Percentiles rank a stretch among this genome's conserved stretches.
These are phyloP conservation scores for Maconellicoccus hirsutus DNA, from an alignment of 1,140 invertebrate genomes.

Conservation along the genomic window DNA sequence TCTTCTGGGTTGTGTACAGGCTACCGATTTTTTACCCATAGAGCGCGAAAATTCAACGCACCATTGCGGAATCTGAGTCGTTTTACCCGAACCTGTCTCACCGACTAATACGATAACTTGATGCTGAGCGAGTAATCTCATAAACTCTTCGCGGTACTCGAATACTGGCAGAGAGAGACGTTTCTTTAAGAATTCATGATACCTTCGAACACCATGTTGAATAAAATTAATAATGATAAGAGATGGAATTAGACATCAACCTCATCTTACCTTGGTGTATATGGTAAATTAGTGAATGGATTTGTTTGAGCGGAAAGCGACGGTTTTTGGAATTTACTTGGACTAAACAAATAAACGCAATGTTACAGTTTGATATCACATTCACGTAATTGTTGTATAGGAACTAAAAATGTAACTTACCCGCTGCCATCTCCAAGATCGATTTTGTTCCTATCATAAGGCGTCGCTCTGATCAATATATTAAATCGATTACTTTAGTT, in stretches of 20 bases:
- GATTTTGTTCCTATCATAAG: conserved; percentile 31
- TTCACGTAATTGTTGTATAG: too few relatives aligned
- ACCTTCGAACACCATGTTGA: conserved; percentile 37
- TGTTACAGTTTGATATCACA: too few relatives aligned
- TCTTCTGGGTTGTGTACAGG: conserved; percentile 93
- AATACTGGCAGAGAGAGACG: conserved; percentile 89
- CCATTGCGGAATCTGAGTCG: conserved; percentile 84
- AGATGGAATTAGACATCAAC: conserved; percentile 11
- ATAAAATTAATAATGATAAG: conserved; percentile 18
- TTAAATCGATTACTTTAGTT: too few relatives aligned
- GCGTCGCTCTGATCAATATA: too few relatives aligned
- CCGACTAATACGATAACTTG: conserved; percentile 90
- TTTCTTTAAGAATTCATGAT: conserved; percentile 75
- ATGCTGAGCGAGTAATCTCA: conserved; percentile 77
- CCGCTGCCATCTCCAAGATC: conserved; percentile 26
- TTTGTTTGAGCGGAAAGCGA: conserved; percentile 36
- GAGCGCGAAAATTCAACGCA: conserved; percentile 78
- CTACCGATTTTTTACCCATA: conserved; percentile 67
- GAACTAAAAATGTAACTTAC: not conserved
- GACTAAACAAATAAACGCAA: not conserved
- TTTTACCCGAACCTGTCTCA: conserved; percentile 95
- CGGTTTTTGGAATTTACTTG: not conserved
- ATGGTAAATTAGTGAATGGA: conserved; percentile 59
- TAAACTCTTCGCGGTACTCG: conserved; percentile 93
- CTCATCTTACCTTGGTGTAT: conserved; percentile 46